phyloP scores from a whole-genome alignment of 2,888 invertebrate genomes.

The Philonicus albiceps region DNA sequence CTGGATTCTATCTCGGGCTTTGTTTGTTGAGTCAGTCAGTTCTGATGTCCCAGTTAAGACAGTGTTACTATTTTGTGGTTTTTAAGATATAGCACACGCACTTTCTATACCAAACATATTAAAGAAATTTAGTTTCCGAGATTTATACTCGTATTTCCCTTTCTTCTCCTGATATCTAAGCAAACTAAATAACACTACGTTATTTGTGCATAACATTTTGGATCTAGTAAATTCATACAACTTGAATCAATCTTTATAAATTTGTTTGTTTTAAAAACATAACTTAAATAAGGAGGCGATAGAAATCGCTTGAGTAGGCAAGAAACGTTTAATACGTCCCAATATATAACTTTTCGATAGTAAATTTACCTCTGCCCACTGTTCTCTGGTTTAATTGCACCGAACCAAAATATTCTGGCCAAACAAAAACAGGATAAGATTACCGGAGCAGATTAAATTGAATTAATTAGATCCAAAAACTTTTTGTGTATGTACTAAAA shows the following conservation, averaged over 20 bases:
- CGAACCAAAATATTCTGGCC: neutral
- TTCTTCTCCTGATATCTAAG: no score
- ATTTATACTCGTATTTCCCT: no score
- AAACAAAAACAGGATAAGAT: neutral
- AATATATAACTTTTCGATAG: neutral
- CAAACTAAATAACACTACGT: no score
- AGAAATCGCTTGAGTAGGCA: neutral
- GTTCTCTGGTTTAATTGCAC: neutral
- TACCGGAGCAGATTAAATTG: neutral
- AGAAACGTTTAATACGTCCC: neutral
- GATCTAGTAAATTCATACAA: neutral
- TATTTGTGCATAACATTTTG: no score
- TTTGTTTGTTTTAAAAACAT: neutral
- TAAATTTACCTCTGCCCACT: neutral
- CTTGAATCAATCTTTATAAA: neutral
- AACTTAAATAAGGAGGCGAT: neutral
- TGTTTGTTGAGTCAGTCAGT: no score
- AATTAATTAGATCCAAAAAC: neutral
- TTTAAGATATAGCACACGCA: neutral
- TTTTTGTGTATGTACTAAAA: neutral
- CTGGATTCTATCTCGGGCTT: neutral
- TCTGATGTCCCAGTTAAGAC: neutral
- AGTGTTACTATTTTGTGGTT: neutral
- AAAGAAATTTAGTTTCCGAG: no score
- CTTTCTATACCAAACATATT: neutral